Evolutionary conservation across 2,797 vertebrate genomes (phyloP), one percentile per base, ranked within the genome.

Genomic region (Chlorospingus flavigularis): DNA sequence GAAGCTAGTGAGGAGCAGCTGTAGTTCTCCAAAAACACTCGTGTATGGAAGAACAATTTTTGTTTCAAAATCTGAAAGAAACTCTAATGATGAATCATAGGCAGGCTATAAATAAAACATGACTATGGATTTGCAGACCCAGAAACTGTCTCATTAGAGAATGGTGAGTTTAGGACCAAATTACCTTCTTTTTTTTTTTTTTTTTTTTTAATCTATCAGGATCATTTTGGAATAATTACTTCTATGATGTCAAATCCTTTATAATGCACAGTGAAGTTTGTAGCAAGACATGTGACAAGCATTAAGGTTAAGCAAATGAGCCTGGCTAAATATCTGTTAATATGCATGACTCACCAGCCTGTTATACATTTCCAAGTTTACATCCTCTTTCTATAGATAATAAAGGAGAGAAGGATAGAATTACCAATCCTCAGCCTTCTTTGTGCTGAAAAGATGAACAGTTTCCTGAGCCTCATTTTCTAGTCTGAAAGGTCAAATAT

Each of bases 21-120:
- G 97, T 95, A 94, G 93, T 95, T 96, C 94, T 97, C 92, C 91
- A 81, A 97, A 98, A 96, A 96, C 61, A 79, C 72, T 95, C 10
- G 1, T 76, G 85, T 82, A 94, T 88, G 74, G 54, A 95, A 88
- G 96, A 95, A 94, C 80, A 80, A 81, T 96, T 97, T 97, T 97
- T 96, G 93, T 96, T 96, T 94, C 95, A 97, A 96, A 96, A 97
- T 95, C 89, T 98, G 97, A 98, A 97, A 97, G 97, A 97, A 98
- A 96, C 84, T 95, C 84, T 97, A 97, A 97, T 95, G 94, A 97
- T 97, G 97, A 98, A 97, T 98, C 97, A 97, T 96, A 96, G 90
- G 45, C 82, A 55, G 58, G 82, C 95, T 97, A 98, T 98, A 98
- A 98, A 98, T 98, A 98, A 98, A 97, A 97, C 89, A 97, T 97